Evolutionary conservation across 2,113 vertebrate genomes (phyloP), one percentile per base, ranked within the genome.

Genomic region (rabbit (Oryctolagus cuniculus)): DNA sequence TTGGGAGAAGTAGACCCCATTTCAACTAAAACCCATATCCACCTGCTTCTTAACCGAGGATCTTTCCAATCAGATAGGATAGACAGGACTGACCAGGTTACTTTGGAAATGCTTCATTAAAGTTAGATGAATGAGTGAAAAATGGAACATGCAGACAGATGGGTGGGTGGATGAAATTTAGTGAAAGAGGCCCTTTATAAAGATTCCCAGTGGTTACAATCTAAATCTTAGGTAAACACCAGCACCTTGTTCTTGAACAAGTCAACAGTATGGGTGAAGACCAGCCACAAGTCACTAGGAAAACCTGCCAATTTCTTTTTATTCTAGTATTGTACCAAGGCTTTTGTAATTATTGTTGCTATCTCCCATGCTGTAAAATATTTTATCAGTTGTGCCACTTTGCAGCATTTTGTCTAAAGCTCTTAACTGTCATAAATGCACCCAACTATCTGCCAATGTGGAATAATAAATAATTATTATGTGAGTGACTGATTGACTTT

Each of bases 391-490:
- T 85, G 36, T 12, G 53, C 70, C 58, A 86, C 82, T 97, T 94
- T 95, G 97, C 95, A 83, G 19, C 78, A 69, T 96, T 98, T 97
- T 94, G 94, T 97, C 89, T 92, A 21, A 95, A 95, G 92, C 93
- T 98, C 97, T 97, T 95, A 97, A 91, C 98, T 98, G 97, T 98
- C 98, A 98, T 98, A 98, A 98, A 97, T 89, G 96, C 92, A 92
- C 96, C 97, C 97, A 97, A 97, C 95, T 86, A 92, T 97, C 97
- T 98, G 97, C 95, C 97, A 97, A 96, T 75, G 97, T 97, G 84
- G 97, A 97, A 98, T 98, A 98, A 98, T 98, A 98, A 98, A 98
- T 98, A 98, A 98, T 98, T 98, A 98, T 98, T 98, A 98, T 87
- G 96, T 94, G 97, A 98, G 97, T 98, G 98, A 98, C 98, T 97